A percentile compares a stretch with the other conserved stretches of the same genome.
phyloP scores from a whole-genome alignment of 2,113 vertebrate species.

The Tragulus kanchil region DNA sequence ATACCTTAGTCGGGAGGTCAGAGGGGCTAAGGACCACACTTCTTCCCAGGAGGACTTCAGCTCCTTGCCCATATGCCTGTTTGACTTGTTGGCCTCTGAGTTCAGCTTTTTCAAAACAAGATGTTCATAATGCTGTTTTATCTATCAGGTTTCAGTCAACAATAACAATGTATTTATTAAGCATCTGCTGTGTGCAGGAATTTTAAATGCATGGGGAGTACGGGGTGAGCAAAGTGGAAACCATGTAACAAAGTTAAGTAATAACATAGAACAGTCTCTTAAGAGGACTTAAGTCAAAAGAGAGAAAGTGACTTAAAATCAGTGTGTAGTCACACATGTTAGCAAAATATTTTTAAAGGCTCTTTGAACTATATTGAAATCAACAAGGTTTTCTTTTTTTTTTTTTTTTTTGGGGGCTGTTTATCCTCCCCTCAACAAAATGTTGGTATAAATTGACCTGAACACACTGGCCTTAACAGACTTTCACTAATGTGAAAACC shows the following conservation, averaged over 20 bases:
- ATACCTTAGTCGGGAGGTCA: neutral
- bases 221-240: neutral
- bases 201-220: no score
- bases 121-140: neutral
- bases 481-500: neutral
- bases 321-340: neutral
- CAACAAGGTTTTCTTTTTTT: neutral
- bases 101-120: neutral
- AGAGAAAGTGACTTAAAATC: neutral
- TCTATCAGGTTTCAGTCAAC: neutral
- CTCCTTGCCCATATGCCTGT: no score
- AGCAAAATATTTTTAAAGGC: neutral
- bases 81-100: neutral
- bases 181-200: neutral
- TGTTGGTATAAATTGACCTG: neutral
- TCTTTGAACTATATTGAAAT: neutral
- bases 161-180: neutral
- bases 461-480: neutral
- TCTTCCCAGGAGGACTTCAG: neutral
- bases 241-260: neutral
- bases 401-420: neutral
- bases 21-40: rapidly evolving
- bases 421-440: neutral
- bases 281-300: neutral
- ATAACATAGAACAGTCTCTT: neutral